Base-by-base conservation (phyloP, 1,140 invertebrate species). In the Lordiphosa stackelbergi region DNA sequence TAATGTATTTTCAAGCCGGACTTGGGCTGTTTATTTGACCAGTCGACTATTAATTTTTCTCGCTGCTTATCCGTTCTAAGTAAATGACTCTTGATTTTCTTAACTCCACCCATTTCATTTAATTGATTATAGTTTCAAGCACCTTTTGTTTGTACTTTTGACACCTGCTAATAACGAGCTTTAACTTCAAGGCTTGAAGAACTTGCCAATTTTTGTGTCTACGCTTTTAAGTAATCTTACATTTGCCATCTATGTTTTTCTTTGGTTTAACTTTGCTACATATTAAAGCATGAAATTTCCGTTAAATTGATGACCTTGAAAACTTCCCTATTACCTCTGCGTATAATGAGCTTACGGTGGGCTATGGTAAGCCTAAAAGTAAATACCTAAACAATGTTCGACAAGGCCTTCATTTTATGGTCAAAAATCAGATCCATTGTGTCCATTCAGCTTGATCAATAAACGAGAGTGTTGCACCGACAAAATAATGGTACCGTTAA, bases 241-340 rank as follows among this genome's bases (percentile, higher is more conserved):
- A 22, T 22, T 22, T 22, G 22, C 22, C 22, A 22, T 22, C 22
- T 3, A 22, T 22, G 5, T 4, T 22, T 22, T 24, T 5, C 22
- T 24, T 24, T 24, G 43, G 22, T 58, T 43, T 53, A 28, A 49
- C 43, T 49, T 40, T 57, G 38, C 37, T 10, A 61, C 40, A 63
- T 41, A 53, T 38, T 37, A 24, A 57, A 48, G 48, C 53, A 69
- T 73, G 61, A 61, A 68, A 43, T 53, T 71, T 36, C 51, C 43
- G 38, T 37, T 38, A 64, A 53, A 53, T 53, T 41, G 43, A 34
- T 12, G 57, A 43, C 73, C 73, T 73, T 77, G 55, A 78, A 69
- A 77, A 55, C 65, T 79, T 73, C 69, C 69, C 64, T 56, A 69
- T 78, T 56, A 69, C 71, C 71, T 58, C 45, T 24, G 35, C 31